Percentiles rank a stretch among this genome's conserved stretches.
phyloP scores from a whole-genome alignment of 2,888 invertebrate genomes.

The Oligia strigilis region DNA sequence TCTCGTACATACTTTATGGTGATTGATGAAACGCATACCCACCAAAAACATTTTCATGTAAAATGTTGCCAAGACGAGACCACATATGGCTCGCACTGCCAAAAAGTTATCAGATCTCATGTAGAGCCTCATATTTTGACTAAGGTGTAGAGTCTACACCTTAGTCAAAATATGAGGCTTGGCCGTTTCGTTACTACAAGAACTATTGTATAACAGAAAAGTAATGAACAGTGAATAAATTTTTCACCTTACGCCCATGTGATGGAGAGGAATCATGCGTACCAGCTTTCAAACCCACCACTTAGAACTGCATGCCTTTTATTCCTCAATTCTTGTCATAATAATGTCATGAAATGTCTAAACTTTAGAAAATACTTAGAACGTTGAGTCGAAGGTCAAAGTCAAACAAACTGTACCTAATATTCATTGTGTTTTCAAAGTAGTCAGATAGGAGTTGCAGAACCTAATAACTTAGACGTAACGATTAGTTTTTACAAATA shows the following conservation, averaged over 20 bases:
- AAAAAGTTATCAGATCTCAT: no score
- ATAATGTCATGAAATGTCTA: not conserved
- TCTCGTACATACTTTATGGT: not conserved
- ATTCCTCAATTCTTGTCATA: not conserved
- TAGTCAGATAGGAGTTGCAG: not conserved
- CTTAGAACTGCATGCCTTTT: not conserved
- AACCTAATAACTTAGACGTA: not conserved
- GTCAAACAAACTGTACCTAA: constrained; percentile 7
- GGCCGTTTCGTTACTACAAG: no score
- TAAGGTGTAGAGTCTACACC: no score
- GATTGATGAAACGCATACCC: no score
- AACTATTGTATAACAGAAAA: no score
- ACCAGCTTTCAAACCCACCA: not conserved
- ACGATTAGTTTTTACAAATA: not conserved
- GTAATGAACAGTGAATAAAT: no score
- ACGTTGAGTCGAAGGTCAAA: not conserved
- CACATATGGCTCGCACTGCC: no score
- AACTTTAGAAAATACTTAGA: not conserved
- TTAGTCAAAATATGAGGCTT: no score
- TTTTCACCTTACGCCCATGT: no score
- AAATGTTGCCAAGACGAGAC: no score
- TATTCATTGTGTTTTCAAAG: not conserved
- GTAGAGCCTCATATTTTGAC: no score
- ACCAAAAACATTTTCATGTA: no score
- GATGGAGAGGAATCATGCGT: not conserved